phyloP scores from a whole-genome alignment of 1,140 invertebrate species.

The Caenorhabditis briggsae region DNA sequence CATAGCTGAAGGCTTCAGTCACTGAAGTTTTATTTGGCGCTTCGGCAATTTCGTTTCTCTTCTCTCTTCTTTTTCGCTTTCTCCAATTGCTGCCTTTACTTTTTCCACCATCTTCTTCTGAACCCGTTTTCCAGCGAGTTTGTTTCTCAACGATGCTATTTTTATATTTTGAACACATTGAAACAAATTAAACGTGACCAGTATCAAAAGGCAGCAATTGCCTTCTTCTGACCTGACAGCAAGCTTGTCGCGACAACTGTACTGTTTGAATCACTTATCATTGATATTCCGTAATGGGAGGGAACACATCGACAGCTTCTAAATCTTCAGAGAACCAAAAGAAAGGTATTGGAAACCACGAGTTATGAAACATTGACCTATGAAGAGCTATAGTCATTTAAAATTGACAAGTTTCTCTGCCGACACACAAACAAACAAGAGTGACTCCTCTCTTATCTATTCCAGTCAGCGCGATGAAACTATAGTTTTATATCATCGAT shows the following conservation, averaged over 20 bases:
- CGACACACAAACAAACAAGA: not conserved
- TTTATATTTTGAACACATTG: not conserved
- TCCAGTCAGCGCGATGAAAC: not conserved
- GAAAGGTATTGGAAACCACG: not conserved
- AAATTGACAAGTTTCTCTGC: not conserved
- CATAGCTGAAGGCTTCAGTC: not conserved
- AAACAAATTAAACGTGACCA: slow-evolving; percentile 23
- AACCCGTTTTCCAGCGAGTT: too few relatives aligned
- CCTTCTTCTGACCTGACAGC: not conserved
- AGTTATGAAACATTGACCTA: not conserved
- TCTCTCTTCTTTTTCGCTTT: not conserved
- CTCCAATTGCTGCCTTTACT: not conserved
- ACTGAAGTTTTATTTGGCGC: not conserved
- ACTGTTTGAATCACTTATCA: not conserved
- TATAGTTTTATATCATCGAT: not conserved
- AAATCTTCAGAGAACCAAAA: not conserved
- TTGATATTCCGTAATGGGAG: slow-evolving; percentile 15
- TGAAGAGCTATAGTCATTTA: not conserved
- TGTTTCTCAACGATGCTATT: not conserved
- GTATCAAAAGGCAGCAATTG: not conserved
- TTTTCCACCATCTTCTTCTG: too few relatives aligned
- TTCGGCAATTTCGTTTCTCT: not conserved
- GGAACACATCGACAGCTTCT: slow-evolving; percentile 12
- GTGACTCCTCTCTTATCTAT: not conserved
- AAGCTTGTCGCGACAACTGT: not conserved